Base-by-base conservation (phyloP, 2,888 invertebrate species). In the Luperina testacea region DNA sequence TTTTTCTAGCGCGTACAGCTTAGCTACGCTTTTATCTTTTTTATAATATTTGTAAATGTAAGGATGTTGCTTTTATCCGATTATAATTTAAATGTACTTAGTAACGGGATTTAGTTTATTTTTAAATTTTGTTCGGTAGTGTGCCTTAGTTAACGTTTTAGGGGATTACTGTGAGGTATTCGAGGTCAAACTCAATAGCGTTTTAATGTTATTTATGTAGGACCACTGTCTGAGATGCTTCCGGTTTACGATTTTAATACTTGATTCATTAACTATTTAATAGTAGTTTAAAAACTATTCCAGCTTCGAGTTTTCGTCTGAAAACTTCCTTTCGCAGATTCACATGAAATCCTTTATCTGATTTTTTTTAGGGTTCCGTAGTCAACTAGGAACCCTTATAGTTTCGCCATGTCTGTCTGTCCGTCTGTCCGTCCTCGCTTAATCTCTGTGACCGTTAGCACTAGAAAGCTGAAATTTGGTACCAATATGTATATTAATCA, bases 71-170 rank as follows among this genome's bases (percentile, higher is more conserved):
- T 71, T 80, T 81, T 73, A 88, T 84, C 82, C 74, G 81, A 83
- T 87, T 88, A 83, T 83, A 73, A 81, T 86, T 79, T 75, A 38
- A 76, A 81, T 65, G 61, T 72, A 71, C 45, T 78, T 78, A 71
- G 63, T 78, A 73, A 82, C 38, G 69, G 27, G 57, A 65, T 53
- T 75, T 13, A 24, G 11, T 64, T 83, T 68, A 71, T 59, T 74
- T 75, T 75, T 38, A 15, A 1, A 53, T 53, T 38, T 71, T 73
- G 17, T 48, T 24, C 64, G 48, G 48, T 57, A 53, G n/a, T 48
- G 27, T 73, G 27, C n/a, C n/a, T 38, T 53, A 27, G 13, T 61
- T 69, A 24, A 32, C 8, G 9, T 53, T 80, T 61, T 63, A 53
- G 9, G 9, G 4, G 64, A 59, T 81, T 59, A 38, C 11, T 42